Conservation (phyloP, 2,113 vertebrate genomes). For the Toxotes jaculatrix region DNA sequence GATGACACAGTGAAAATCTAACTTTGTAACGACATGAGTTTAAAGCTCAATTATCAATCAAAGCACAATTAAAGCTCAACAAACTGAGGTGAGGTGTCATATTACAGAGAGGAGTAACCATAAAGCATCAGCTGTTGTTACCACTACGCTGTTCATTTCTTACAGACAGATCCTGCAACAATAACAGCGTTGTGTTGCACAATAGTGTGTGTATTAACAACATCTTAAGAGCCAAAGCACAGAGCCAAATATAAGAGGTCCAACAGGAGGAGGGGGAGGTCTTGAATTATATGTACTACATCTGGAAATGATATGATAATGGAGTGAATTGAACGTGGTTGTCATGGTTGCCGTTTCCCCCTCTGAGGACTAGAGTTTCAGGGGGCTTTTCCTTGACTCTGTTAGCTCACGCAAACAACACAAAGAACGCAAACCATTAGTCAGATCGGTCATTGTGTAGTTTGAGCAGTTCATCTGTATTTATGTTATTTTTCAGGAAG, state of each 20-base stretch:
- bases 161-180: not conserved
- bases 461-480: not conserved
- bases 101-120: constrained; percentile 6
- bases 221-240: constrained; percentile 18
- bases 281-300: constrained; percentile 58
- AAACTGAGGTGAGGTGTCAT: constrained; percentile 9
- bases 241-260: constrained; percentile 22
- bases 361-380: constrained; percentile 28
- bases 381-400: not conserved
- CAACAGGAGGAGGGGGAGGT: not conserved
- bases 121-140: constrained; percentile 18
- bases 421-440: constrained; percentile 27
- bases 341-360: constrained; percentile 62
- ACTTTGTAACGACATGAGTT: constrained; percentile 2
- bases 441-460: not conserved
- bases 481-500: not conserved
- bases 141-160: not conserved
- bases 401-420: constrained; percentile 10
- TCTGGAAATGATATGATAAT: constrained; percentile 78
- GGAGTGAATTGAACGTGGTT: constrained; percentile 58
- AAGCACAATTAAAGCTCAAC: constrained; percentile 14
- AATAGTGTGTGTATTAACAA: constrained; percentile 28
- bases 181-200: constrained; percentile 28
- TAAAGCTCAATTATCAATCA: no score
- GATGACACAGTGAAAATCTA: not conserved